These are phyloP conservation scores for Platerodrilus igneus DNA, from an alignment of 2,888 invertebrate genomes.

Conservation along the genomic window DNA sequence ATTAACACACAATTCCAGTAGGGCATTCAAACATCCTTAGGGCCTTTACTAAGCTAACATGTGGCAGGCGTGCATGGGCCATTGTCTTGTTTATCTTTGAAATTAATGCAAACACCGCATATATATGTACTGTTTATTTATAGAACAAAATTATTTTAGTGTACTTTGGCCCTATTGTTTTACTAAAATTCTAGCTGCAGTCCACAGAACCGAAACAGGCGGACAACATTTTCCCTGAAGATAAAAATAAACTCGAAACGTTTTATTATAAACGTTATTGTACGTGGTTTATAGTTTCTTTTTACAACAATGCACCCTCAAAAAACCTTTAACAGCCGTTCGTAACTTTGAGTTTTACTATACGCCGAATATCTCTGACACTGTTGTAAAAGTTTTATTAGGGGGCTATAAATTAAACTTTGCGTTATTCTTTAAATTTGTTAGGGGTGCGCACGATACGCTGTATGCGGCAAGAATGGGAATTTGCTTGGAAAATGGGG, in stretches of 20 bases:
- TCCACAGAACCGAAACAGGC: no score
- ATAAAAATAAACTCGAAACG: no score
- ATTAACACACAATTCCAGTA: constrained; percentile 12
- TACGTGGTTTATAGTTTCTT: constrained; percentile 13
- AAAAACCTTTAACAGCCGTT: constrained; percentile 20
- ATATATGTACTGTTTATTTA: no score
- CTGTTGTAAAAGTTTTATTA: constrained; percentile 21
- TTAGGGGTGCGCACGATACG: no score
- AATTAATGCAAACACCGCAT: constrained; percentile 27
- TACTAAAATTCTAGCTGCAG: no score
- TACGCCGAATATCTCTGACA: constrained; percentile 16
- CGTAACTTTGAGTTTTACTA: constrained; percentile 22
- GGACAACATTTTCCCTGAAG: no score
- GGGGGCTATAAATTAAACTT: constrained; percentile 17
- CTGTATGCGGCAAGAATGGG: no score
- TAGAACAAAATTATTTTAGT: no score
- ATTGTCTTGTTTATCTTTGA: constrained; percentile 25
- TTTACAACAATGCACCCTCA: constrained; percentile 9
- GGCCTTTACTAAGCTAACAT: constrained; percentile 21
- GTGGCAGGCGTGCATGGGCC: constrained; percentile 16
- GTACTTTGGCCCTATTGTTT: no score
- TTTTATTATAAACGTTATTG: constrained; percentile 21
- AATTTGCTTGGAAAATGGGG: no score
- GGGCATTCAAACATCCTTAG: constrained; percentile 18
- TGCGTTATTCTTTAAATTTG: constrained; percentile 15